Evolutionary conservation across 2,113 vertebrate species (phyloP), one percentile per base, ranked within the genome.

Genomic region (Eonycteris spelaea): DNA sequence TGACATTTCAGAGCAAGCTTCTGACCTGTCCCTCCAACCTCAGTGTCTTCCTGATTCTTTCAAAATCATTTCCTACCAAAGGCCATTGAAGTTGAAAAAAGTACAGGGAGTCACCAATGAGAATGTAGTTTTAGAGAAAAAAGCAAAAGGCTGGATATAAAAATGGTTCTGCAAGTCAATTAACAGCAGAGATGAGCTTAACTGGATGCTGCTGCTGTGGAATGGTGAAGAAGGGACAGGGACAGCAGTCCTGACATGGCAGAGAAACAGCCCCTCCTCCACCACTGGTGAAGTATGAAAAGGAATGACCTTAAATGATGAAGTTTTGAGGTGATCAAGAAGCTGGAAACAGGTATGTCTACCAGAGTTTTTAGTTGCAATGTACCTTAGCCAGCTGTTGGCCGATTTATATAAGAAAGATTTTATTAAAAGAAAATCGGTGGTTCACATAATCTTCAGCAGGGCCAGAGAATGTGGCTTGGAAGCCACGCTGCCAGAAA

Each of bases 51-150:
- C 77, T 55, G 63, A 68, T 86, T 83, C 45, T 78, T 30, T 75
- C 53, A 57, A 86, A 97, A 71, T 35, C 74, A 68, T 74, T 90
- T 86, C 35, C 65, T 79, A 79, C n/a, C 59, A 86, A 94, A 94
- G n/a, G 33, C n/a, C 33, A 61, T 9, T 38, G 43, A 96, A 53
- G 35, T 2, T 84, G 30, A 96, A 51, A 73, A 73, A 90, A 91
- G 55, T 55, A 71, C 1, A 9, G 26, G 59, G 35, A 57, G 51
- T 57, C 53, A 73, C 48, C 65, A 53, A 11, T 13, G 18, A 19
- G 48, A 84, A 74, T 33, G 5, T 7, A 35, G 33, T 89, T 90
- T 79, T 19, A 21, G 35, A 68, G 68, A 97, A 53, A 68, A 90
- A 94, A 63, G 15, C 35, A 61, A 86, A 33, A 53, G 21, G 33